These are phyloP conservation scores for Scytalopus superciliaris DNA, from an alignment of 2,113 vertebrate species.

Conservation along the genomic window DNA sequence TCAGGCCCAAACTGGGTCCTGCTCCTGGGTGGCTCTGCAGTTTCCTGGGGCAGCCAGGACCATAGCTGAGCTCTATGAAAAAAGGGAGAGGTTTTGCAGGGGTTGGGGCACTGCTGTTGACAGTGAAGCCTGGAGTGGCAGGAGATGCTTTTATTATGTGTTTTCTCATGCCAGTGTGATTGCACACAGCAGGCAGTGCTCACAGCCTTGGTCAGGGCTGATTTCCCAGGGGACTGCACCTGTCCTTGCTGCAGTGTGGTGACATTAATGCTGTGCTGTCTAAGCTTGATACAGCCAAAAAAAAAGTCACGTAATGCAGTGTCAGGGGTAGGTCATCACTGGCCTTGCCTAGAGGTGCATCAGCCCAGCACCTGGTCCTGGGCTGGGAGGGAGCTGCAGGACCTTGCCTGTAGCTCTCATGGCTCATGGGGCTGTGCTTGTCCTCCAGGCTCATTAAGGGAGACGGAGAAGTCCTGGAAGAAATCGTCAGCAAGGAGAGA, in stretches of 20 bases:
- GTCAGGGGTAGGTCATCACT: not conserved
- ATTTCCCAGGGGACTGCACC: not conserved
- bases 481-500: constrained; percentile 91
- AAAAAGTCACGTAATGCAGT: not conserved
- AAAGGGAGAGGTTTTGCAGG: not conserved
- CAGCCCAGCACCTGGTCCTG: not conserved
- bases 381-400: not conserved
- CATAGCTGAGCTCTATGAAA: not conserved
- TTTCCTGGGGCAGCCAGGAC: not conserved
- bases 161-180: not conserved
- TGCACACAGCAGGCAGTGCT: not conserved
- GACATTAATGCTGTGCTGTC: not conserved
- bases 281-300: not conserved
- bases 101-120: not conserved
- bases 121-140: not conserved
- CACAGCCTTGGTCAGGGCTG: not conserved
- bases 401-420: not conserved
- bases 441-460: constrained; percentile 89
- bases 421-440: not conserved
- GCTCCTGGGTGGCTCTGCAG: not conserved
- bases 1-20: not conserved
- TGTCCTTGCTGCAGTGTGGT: not conserved
- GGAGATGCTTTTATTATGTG: not conserved
- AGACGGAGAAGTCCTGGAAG: constrained; percentile 94
- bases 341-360: not conserved